Evolutionary conservation across 2,888 invertebrate species (phyloP).

Genomic region (Entomobrya proxima): DNA sequence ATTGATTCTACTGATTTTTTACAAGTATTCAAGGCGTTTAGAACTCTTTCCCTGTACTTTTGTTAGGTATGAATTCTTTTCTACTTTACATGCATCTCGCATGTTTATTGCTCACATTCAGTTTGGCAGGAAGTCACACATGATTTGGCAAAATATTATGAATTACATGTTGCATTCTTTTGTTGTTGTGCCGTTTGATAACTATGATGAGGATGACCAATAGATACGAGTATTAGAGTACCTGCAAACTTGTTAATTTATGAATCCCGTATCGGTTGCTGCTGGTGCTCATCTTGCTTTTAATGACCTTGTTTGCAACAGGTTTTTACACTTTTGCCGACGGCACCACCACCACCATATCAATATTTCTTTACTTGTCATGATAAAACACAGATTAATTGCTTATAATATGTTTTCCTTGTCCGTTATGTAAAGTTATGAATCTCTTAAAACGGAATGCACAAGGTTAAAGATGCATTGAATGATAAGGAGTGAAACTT

Average conservation of each 20-base stretch:
- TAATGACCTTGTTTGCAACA: slow-evolving; percentile 66
- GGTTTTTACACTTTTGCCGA: slow-evolving; percentile 56
- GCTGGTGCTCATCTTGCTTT: slow-evolving; percentile 54
- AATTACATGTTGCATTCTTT: slow-evolving; percentile 11
- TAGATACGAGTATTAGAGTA: slow-evolving; percentile 36
- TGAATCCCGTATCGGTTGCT: slow-evolving; percentile 57
- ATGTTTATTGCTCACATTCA: slow-evolving; percentile 8
- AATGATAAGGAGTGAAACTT: slow-evolving; percentile 42
- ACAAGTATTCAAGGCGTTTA: background rate
- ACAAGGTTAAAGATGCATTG: background rate
- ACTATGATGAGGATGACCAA: background rate
- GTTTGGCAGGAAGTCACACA: slow-evolving; percentile 31
- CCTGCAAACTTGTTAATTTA: slow-evolving; percentile 49
- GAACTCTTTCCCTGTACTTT: background rate
- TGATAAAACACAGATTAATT: slow-evolving; percentile 63
- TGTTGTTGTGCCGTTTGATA: background rate
- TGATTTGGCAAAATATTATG: slow-evolving; percentile 48
- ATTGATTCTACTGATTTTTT: background rate
- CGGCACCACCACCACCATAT: slow-evolving; percentile 40
- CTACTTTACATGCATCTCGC: slow-evolving; percentile 31
- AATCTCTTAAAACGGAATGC: slow-evolving; percentile 4
- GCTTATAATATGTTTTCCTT: slow-evolving; percentile 15
- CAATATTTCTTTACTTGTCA: slow-evolving; percentile 36
- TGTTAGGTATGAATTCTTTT: background rate
- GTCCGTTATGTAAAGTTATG: slow-evolving; percentile 47